Evolutionary conservation across 2,113 vertebrate species (phyloP), one percentile per base, ranked within the genome.

Genomic region (Siniperca knerii): DNA sequence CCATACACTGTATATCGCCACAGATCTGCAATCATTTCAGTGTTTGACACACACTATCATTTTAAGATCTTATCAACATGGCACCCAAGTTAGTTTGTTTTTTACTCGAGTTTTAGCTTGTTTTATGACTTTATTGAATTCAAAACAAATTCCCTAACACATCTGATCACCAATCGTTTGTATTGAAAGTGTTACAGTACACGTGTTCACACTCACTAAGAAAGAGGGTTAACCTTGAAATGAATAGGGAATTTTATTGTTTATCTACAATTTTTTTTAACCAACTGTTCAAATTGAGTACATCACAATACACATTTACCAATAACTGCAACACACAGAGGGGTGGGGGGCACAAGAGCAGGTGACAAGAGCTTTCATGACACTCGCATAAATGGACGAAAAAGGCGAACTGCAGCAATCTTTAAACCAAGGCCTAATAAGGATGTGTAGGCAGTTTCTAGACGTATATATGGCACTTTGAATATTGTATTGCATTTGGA

Each of bases 361-460:
- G 87, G 87, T 89, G 90, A 92, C 82, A 92, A 84, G 75, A 90
- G 89, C 87, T 81, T 92, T 94, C 83, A 92, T 88, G 86, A 94
- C 89, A 93, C 89, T 92, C 90, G 91, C 91, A 92, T 91, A 90
- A 86, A 93, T 82, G 92, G 83, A 92, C 76, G 77, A 90, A 90
- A 90, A 93, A 92, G 86, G 90, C 89, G 18, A 94, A 93, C 86
- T 95, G 93, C 93, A 95, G 93, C 89, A 93, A 92, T 93, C 89
- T 92, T 91, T 94, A 95, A 91, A 93, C 92, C 92, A 95, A 95
- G 94, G 94, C 93, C 94, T 94, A 92, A 93, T 93, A 94, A 92
- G 91, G 85, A 92, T 90, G 91, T 93, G 90, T 94, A 93, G 95
- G 95, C 95, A 95, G 95, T 95, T 95, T 94, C 92, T 94, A 94